Percentiles rank a stretch among this genome's conserved stretches.
phyloP scores from a whole-genome alignment of 92 coral and sea anemone species.

The Virgularia gustaviana region DNA sequence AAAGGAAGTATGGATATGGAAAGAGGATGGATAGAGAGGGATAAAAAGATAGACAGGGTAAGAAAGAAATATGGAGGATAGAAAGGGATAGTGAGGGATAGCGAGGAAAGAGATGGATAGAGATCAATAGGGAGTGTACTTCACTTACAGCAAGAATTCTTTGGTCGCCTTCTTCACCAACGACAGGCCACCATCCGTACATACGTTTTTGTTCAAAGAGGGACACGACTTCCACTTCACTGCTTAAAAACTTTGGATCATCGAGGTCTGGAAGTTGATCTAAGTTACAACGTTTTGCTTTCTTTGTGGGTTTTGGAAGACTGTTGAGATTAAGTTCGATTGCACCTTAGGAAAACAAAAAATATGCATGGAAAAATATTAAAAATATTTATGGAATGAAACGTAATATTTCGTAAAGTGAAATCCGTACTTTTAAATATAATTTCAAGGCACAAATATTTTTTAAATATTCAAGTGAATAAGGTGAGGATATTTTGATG shows the following conservation, averaged over 20 bases:
- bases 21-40: too few relatives aligned
- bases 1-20: too few relatives aligned
- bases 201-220: slow-evolving; percentile 91
- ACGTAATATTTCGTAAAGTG: background rate
- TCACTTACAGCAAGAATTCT: slow-evolving; percentile 80
- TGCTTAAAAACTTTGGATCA: slow-evolving; percentile 66
- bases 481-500: too few relatives aligned
- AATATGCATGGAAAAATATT: background rate
- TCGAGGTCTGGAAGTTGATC: slow-evolving; percentile 77
- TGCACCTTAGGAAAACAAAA: slow-evolving; percentile 65
- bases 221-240: slow-evolving; percentile 72
- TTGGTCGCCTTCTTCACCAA: slow-evolving; percentile 79
- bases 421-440: too few relatives aligned
- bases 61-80: too few relatives aligned
- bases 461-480: too few relatives aligned
- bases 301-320: slow-evolving; percentile 92
- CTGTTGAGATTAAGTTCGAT: slow-evolving; percentile 79
- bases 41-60: too few relatives aligned
- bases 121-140: too few relatives aligned
- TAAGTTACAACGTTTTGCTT: slow-evolving; percentile 74
- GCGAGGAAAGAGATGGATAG: too few relatives aligned
- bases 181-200: slow-evolving; percentile 99
- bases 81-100: too few relatives aligned
- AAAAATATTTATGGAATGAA: background rate
- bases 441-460: too few relatives aligned